Base-by-base conservation (phyloP, 2,888 invertebrate species). In the Apodemia duryi region DNA sequence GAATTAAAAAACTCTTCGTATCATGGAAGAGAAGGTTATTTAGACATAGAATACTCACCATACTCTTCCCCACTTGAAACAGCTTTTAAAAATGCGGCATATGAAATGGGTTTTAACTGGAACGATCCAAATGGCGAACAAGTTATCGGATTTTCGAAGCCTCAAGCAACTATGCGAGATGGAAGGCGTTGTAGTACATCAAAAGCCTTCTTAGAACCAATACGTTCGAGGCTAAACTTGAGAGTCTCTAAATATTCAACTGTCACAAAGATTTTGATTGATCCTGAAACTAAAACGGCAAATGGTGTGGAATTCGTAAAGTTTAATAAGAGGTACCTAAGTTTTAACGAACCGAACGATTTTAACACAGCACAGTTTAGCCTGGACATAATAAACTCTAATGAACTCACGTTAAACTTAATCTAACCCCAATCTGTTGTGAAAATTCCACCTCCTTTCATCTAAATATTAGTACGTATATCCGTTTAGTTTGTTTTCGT, bases 111-210 rank as follows among this genome's bases (percentile, higher is more conserved):
- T 0, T 96, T 95, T 75, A 83, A 92, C 69, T 92, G 95, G 76
- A 93, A 92, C 63, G 97, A 97, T 80, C 95, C 95, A 0, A 97
- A 96, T 80, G 95, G 94, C 5, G 93, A 93, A 72, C 77, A 91
- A 3, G 75, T 93, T 2, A 82, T 94, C 49, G 96, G 96, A 0
- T 96, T 96, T 76, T 94, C 95, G 0, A 93, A 93, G 64, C 94
- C 94, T 0, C 96, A 96, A 79, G 95, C 95, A 0, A 96, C 95
- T 35, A 92, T 96, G 80, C 87, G 94, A 63, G 91, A 93, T 65
- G 97, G 97, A 0, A 92, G 95, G 64, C 91, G 97, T 68, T 96
- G 96, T 72, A 97, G 97, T 77, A 94, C 96, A 0, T 93, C 95
- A 2, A 96, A 96, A 81, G 97, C 97, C 0, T 97, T 96, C 80